These are phyloP conservation scores for Mugil cephalus DNA, from an alignment of 2,113 vertebrate genomes.

Conservation along the genomic window DNA sequence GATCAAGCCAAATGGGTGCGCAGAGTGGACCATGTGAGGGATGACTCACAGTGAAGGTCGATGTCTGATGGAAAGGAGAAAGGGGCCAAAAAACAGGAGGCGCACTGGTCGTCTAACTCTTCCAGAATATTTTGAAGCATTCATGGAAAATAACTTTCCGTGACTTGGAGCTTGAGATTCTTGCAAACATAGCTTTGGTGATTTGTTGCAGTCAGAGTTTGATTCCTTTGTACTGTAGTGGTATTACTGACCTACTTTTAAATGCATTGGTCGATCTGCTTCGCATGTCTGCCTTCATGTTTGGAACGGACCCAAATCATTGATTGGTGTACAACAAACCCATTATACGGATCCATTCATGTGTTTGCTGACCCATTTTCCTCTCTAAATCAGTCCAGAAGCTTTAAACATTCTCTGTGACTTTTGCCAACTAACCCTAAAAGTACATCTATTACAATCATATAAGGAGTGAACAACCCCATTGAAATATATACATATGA, in stretches of 20 bases:
- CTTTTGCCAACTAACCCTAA: neutral
- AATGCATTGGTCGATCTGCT: conserved; percentile 43
- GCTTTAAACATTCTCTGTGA: neutral
- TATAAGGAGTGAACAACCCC: neutral
- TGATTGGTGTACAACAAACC: conserved; percentile 65
- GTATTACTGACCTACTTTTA: conserved; percentile 68
- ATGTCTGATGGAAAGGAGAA: conserved; percentile 3
- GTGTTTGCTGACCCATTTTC: conserved; percentile 72
- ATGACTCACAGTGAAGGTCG: conserved; percentile 19
- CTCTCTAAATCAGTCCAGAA: conserved; percentile 16
- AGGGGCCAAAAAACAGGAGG: conserved; percentile 6
- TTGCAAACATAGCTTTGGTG: conserved; percentile 22
- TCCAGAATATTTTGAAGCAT: neutral
- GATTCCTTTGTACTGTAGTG: conserved; percentile 16
- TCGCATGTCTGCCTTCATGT: conserved; percentile 44
- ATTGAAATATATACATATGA: conserved; percentile 1
- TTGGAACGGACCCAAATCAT: conserved; percentile 58
- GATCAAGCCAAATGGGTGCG: conserved; percentile 20
- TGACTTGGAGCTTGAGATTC: conserved; percentile 14
- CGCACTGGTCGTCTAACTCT: neutral
- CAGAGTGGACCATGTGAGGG: conserved; percentile 6
- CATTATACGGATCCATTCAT: conserved; percentile 64
- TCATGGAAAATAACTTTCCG: conserved; percentile 11
- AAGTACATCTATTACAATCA: neutral
- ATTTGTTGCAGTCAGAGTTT: conserved; percentile 19